phyloP scores from a whole-genome alignment of 1,140 invertebrate genomes.

The Lithobius niger region DNA sequence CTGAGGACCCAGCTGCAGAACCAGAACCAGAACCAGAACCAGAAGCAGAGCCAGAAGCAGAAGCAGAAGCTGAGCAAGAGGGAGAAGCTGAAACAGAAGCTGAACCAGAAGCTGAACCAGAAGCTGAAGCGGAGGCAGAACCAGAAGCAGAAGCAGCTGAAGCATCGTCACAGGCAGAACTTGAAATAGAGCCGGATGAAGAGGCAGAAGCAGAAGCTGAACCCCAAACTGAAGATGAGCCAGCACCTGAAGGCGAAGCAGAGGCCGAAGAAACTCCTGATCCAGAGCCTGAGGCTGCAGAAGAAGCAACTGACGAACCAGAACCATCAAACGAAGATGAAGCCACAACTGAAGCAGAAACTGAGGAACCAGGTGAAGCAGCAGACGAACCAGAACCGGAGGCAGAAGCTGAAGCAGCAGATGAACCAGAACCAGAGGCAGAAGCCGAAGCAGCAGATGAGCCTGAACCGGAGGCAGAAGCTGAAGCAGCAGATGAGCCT shows the following conservation, averaged over 20 bases:
- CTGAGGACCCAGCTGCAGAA: background rate
- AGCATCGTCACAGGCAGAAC: background rate
- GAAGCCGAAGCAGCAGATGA: background rate
- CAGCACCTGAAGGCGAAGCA: background rate
- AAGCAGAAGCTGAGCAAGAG: too few species aligned
- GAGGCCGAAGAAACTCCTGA: background rate
- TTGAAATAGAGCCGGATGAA: background rate
- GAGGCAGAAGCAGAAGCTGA: background rate
- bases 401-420: background rate
- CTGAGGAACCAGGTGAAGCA: background rate
- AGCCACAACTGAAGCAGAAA: background rate
- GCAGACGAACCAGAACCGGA: background rate
- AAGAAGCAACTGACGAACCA: background rate
- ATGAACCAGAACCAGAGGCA: background rate
- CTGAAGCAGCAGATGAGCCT: background rate
- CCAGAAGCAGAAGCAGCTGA: background rate
- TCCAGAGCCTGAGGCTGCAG: background rate
- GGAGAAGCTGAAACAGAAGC: background rate
- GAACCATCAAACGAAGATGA: background rate
- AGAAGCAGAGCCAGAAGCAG: background rate
- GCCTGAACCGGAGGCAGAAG: background rate
- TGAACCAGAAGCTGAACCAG: background rate
- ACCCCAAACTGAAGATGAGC: background rate
- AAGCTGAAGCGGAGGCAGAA: background rate
- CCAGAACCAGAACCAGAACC: constrained; percentile 1